phyloP scores from a whole-genome alignment of 2,888 invertebrate genomes.

The Drymonia ruficornis region DNA sequence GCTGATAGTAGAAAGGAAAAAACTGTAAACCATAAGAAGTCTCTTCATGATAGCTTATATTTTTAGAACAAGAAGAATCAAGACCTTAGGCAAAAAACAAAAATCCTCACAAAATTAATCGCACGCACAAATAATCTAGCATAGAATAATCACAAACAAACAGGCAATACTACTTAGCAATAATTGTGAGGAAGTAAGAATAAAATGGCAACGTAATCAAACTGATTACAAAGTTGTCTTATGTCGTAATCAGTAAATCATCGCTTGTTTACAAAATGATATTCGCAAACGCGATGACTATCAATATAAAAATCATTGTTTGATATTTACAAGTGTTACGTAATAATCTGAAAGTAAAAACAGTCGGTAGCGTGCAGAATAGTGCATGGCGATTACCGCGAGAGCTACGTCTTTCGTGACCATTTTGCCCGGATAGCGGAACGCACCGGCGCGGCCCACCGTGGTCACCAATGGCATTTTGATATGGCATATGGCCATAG shows the following conservation, averaged over 20 bases:
- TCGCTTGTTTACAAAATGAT: not conserved
- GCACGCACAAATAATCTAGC: not conserved
- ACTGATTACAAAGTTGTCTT: not conserved
- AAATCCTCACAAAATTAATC: too few species aligned
- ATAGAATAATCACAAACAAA: not conserved
- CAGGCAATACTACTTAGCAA: not conserved
- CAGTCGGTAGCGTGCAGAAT: constrained; percentile 28
- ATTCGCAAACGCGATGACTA: not conserved
- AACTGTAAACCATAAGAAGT: too few species aligned
- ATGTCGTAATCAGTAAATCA: constrained; percentile 1
- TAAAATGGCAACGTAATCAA: not conserved
- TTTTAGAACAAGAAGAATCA: too few species aligned
- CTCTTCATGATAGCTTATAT: too few species aligned
- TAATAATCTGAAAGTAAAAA: constrained; percentile 39
- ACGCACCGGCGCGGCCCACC: constrained; percentile 45
- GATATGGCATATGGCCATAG: constrained; percentile 21
- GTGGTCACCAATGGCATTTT: constrained; percentile 44
- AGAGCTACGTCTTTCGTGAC: constrained; percentile 53
- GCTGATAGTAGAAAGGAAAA: too few species aligned
- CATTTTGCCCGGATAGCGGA: constrained; percentile 56
- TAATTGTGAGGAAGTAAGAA: not conserved
- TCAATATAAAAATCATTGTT: not conserved
- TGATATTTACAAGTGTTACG: not conserved
- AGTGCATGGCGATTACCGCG: constrained; percentile 39
- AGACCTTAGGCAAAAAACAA: too few species aligned